Base-by-base conservation (phyloP, 92 coral and sea anemone genomes). In the Umimayanthus chanpuru region DNA sequence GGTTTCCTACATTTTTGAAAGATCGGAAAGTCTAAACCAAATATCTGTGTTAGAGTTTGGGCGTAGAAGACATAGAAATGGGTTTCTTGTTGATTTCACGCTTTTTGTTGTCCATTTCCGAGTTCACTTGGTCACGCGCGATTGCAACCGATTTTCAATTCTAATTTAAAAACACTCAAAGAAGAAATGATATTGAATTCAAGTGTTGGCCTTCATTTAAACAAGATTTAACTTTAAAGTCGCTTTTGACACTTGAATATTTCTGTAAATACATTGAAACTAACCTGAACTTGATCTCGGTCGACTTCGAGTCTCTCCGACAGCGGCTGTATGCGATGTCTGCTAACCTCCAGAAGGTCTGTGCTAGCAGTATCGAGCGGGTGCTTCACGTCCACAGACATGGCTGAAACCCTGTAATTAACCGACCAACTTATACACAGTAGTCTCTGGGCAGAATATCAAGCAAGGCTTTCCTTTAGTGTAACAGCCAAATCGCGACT, bases 221-320 rank as follows among this genome's bases (percentile, higher is more conserved):
- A 29, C 4, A 84, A 39, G 39, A 29, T 43, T 74, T 15, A 61
- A 78, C 41, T 58, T 74, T 15, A 61, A 78, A 70, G 15, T 76
- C 2, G 71, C 20, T 55, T 73, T 85, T 32, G 64, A 44, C 36
- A 20, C 12, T 50, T 18, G 40, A 71, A 55, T 4, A 40, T 55
- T 20, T 36, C 15, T 9, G 82, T 74, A 86, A 77, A 75, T 58
- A 64, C 36, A 50, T n/a, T 39, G 53, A 26, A 86, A 86, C 98
- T 84, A 56, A 93, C 98, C 98, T 94, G 91, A 94, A 95, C 98
- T 9, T 95, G 96, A 86, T 95, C 98, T 40, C 98, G 98, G 61
- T 95, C 98, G 14, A 68, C 77, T 77, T 95, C 98, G 94, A 95
- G 92, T 92, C 91, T 95, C 79, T 95, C 92, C 73, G 98, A 94